Conservation (phyloP, 1,140 invertebrate species). For the Drosophila burlai region DNA sequence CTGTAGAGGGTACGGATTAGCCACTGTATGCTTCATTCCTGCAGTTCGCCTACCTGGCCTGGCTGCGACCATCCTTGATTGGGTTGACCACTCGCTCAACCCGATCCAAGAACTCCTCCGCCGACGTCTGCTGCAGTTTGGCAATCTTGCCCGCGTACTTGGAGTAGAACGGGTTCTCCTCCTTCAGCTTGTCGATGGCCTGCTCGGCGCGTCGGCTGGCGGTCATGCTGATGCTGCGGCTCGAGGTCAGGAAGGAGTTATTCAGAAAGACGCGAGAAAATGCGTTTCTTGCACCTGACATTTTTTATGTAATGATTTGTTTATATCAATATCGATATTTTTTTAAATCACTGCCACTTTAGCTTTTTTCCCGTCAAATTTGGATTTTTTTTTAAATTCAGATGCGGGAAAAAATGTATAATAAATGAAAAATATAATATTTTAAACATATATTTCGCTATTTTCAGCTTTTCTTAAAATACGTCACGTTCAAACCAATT, state of each 20-base stretch:
- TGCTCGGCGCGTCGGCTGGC: slow-evolving; percentile 72
- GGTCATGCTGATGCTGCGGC: slow-evolving; percentile 72
- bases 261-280: slow-evolving; percentile 48
- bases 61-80: slow-evolving; percentile 85
- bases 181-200: slow-evolving; percentile 78
- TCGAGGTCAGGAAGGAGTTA: slow-evolving; percentile 27
- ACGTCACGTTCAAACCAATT: no score
- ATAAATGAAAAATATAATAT: no score
- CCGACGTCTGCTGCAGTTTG: slow-evolving; percentile 90
- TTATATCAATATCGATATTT: no score
- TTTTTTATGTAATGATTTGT: slow-evolving; percentile 4
- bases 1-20: slow-evolving; percentile 20
- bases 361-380: no score
- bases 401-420: no score
- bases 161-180: slow-evolving; percentile 91
- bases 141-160: slow-evolving; percentile 94
- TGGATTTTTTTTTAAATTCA: no score
- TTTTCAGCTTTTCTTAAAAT: no score
- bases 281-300: slow-evolving; percentile 63
- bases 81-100: slow-evolving; percentile 86
- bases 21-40: fast-evolving
- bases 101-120: slow-evolving; percentile 90
- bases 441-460: no score
- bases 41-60: slow-evolving; percentile 61
- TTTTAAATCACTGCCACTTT: no score